A percentile compares a stretch with the other conserved stretches of the same genome.
These are phyloP conservation scores for Zelostemma sp. DNA, from an alignment of 1,140 invertebrate species.

Conservation along the genomic window DNA sequence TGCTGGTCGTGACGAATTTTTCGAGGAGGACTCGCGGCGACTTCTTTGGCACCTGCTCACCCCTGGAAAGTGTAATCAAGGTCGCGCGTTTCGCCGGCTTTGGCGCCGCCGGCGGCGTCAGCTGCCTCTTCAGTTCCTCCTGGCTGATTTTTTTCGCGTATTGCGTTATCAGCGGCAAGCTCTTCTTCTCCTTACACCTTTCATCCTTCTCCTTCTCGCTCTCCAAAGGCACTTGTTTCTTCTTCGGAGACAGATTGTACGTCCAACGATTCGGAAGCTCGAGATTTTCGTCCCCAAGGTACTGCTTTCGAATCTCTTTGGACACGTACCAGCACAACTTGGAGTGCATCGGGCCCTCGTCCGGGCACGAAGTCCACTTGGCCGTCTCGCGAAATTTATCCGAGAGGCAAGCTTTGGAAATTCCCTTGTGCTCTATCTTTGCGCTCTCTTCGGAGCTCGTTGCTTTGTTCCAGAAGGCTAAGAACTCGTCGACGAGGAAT, in stretches of 20 bases:
- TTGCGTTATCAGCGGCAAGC: slow-evolving; percentile 70
- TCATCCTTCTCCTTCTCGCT: slow-evolving; percentile 47
- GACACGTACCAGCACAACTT: slow-evolving; percentile 79
- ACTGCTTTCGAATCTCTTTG: slow-evolving; percentile 72
- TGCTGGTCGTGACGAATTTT: slow-evolving; percentile 28
- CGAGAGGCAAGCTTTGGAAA: slow-evolving; percentile 69
- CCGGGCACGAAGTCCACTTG: slow-evolving; percentile 72
- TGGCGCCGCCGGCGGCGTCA: slow-evolving; percentile 36
- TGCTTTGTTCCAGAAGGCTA: slow-evolving; percentile 69
- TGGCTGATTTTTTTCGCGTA: slow-evolving; percentile 71
- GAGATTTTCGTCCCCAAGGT: slow-evolving; percentile 69
- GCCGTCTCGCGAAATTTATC: slow-evolving; percentile 76
- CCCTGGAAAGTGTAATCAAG: slow-evolving; percentile 56
- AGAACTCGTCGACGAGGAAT: slow-evolving; percentile 77
- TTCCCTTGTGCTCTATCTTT: slow-evolving; percentile 38
- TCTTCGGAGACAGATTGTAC: slow-evolving; percentile 67
- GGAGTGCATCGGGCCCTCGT: slow-evolving; percentile 71
- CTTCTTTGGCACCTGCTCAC: slow-evolving; percentile 52
- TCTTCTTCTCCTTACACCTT: slow-evolving; percentile 65
- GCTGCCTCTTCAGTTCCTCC: slow-evolving; percentile 69
- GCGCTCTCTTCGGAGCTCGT: slow-evolving; percentile 43
- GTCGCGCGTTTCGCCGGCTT: slow-evolving; percentile 57
- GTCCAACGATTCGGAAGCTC: slow-evolving; percentile 72
- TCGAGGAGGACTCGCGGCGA: slow-evolving; percentile 43
- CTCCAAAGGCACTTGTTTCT: too few relatives aligned